These are phyloP conservation scores for Galeopterus variegatus DNA, from an alignment of 2,113 vertebrate genomes.

Conservation along the genomic window DNA sequence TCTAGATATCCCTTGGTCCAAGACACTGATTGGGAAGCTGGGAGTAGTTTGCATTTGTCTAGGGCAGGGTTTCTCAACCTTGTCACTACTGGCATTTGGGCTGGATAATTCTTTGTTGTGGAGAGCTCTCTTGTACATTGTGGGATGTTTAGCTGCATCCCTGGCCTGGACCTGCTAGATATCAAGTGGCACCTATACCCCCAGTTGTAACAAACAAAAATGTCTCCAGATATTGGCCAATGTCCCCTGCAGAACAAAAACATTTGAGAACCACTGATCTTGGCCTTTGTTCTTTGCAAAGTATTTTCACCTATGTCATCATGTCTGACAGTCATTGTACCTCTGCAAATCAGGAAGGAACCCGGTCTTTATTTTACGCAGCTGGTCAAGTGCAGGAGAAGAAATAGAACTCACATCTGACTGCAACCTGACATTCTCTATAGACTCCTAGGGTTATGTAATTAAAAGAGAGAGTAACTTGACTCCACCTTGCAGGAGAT, in stretches of 20 bases:
- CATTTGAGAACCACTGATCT: neutral
- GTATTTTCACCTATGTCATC: neutral
- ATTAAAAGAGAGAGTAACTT: neutral
- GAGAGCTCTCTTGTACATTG: neutral
- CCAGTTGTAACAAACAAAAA: neutral
- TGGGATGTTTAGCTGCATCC: neutral
- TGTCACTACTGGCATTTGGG: neutral
- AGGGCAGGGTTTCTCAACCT: neutral
- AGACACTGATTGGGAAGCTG: neutral
- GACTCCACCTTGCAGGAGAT: neutral
- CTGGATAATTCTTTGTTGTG: neutral
- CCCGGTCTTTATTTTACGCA: neutral
- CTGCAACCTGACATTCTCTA: neutral
- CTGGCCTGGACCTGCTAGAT: neutral
- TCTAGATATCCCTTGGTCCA: neutral
- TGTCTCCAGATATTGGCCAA: neutral
- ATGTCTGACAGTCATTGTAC: neutral
- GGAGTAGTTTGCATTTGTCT: neutral
- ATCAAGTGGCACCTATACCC: neutral
- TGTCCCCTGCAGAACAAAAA: neutral
- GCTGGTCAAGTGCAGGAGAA: neutral
- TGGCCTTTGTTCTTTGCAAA: neutral
- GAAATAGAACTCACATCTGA: neutral
- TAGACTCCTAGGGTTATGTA: neutral
- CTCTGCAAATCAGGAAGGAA: neutral